Evolutionary conservation across 53 echinoderm and acorn worm species (phyloP).

Genomic region (Echinometra lucunter): DNA sequence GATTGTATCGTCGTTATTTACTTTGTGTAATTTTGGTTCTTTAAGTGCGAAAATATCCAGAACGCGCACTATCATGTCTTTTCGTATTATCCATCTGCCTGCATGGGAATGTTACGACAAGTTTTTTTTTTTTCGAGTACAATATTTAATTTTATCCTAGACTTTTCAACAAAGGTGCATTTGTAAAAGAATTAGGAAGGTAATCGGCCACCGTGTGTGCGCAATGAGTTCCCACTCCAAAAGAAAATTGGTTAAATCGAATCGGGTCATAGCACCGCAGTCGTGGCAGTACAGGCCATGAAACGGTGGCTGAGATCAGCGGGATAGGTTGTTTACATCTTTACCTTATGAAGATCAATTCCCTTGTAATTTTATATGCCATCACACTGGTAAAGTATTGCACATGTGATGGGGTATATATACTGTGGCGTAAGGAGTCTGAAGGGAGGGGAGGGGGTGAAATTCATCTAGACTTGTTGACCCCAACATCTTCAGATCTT

Average conservation of each 20-base stretch:
- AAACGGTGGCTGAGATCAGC: constrained; percentile 21
- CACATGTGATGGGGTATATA: neutral
- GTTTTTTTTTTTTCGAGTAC: neutral
- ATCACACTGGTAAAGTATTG: neutral
- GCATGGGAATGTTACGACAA: no score
- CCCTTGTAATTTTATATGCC: neutral
- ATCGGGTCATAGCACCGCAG: neutral
- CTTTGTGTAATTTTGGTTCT: no score
- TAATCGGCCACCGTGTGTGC: constrained; percentile 19
- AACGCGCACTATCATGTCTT: no score
- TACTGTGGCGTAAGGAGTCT: neutral
- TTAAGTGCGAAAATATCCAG: no score
- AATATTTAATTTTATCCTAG: constrained; percentile 1
- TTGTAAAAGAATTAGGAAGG: constrained; percentile 5
- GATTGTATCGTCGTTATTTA: no score
- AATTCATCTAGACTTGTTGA: neutral
- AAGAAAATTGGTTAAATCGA: neutral
- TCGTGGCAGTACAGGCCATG: neutral
- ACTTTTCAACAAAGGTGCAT: constrained; percentile 10
- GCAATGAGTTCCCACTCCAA: neutral
- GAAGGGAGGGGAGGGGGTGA: neutral
- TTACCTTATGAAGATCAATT: constrained; percentile 22
- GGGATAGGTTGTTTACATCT: neutral
- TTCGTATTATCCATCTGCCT: no score
- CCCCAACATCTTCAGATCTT: no score